Evolutionary conservation across 2,113 vertebrate genomes (phyloP).

Genomic region (Oplegnathus fasciatus): DNA sequence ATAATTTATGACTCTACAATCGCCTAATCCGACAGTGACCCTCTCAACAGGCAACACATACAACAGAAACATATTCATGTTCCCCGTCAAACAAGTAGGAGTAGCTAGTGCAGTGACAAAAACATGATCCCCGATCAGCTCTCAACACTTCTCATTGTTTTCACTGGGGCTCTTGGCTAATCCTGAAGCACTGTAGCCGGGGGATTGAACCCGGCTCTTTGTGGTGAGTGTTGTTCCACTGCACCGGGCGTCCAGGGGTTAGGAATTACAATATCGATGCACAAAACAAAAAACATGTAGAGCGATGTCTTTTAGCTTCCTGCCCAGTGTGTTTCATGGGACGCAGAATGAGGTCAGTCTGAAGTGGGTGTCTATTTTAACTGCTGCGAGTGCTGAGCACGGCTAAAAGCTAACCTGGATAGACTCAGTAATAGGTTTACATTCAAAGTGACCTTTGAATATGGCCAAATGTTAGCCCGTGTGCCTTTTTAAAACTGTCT

Average conservation of each 20-base stretch:
- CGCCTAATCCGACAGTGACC: no score
- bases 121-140: background rate
- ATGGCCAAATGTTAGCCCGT: background rate
- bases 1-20: no score
- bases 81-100: background rate
- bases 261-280: background rate
- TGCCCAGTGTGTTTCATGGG: constrained; percentile 10
- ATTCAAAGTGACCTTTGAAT: constrained; percentile 1
- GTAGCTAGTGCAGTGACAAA: no score
- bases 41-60: no score
- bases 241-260: no score
- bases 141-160: background rate
- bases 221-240: background rate
- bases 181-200: background rate
- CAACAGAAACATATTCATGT: no score
- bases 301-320: background rate
- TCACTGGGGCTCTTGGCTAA: background rate
- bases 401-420: constrained; percentile 24
- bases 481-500: no score
- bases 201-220: background rate
- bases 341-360: constrained; percentile 43
- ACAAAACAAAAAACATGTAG: background rate
- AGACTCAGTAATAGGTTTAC: background rate
- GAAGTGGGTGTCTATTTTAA: constrained; percentile 55
- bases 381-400: constrained; percentile 9